These are phyloP conservation scores for Paralvinella palmiformis DNA, from an alignment of 1,140 invertebrate genomes.

Conservation along the genomic window DNA sequence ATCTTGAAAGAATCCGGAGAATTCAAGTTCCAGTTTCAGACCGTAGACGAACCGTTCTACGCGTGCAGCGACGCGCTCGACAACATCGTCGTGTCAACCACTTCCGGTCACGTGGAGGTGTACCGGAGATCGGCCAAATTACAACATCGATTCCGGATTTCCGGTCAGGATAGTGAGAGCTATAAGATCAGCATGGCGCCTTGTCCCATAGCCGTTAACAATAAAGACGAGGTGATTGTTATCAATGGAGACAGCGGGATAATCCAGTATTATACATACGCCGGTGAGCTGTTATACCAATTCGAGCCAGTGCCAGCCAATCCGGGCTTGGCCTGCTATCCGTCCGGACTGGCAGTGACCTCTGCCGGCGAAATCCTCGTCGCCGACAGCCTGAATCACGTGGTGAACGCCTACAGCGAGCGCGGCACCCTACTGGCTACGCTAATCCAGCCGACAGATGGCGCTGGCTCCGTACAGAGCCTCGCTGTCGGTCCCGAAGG, in stretches of 20 bases:
- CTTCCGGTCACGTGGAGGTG: constrained; percentile 27
- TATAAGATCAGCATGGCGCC: not conserved
- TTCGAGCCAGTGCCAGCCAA: constrained; percentile 29
- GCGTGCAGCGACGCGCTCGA: constrained; percentile 27
- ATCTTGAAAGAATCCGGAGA: constrained; percentile 69
- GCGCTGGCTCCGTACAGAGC: constrained; percentile 32
- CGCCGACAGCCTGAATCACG: constrained; percentile 39
- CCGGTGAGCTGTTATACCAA: constrained; percentile 28
- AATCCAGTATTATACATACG: constrained; percentile 32
- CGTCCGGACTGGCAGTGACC: constrained; percentile 30
- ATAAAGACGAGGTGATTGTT: constrained; percentile 34
- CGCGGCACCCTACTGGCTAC: constrained; percentile 30
- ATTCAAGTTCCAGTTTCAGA: constrained; percentile 29
- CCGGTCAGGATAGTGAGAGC: not conserved
- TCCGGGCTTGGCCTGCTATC: constrained; percentile 29
- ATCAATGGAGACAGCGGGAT: constrained; percentile 28
- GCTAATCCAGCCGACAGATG: constrained; percentile 34
- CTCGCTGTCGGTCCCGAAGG: constrained; percentile 40
- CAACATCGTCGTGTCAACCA: constrained; percentile 32
- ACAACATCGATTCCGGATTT: constrained; percentile 21
- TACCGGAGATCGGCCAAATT: constrained; percentile 33
- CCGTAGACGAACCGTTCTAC: constrained; percentile 26
- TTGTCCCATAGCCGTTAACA: constrained; percentile 28
- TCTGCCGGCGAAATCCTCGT: constrained; percentile 31
- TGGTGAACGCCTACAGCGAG: constrained; percentile 34